Evolutionary conservation across 2,888 invertebrate species (phyloP).

Genomic region (Melanotus villosus): DNA sequence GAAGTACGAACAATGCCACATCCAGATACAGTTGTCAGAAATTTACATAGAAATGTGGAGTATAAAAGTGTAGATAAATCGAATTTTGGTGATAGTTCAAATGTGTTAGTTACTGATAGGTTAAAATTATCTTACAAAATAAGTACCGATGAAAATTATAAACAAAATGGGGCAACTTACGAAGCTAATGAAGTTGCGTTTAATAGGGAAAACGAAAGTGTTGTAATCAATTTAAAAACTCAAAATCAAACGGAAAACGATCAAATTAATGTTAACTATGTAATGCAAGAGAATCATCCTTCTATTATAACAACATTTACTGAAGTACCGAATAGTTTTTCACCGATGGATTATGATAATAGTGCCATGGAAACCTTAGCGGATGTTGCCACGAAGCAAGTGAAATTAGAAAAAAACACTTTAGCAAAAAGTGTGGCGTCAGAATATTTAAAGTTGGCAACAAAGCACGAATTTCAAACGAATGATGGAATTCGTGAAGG

Average conservation of each 20-base stretch:
- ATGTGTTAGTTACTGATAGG: not conserved
- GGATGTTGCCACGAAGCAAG: conserved; percentile 67
- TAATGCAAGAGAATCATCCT: conserved; percentile 43
- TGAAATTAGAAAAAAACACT: conserved; percentile 67
- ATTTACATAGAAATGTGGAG: not conserved
- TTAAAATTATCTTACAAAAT: conserved; percentile 3
- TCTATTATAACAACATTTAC: conserved; percentile 36
- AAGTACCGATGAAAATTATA: conserved; percentile 41
- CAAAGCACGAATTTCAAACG: conserved; percentile 62
- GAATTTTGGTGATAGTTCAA: conserved; percentile 1
- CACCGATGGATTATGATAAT: conserved; percentile 62
- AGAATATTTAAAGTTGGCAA: conserved; percentile 76
- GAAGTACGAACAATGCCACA: not conserved
- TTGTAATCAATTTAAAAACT: conserved; percentile 39
- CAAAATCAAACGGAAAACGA: conserved; percentile 23
- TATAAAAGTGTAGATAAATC: conserved; percentile 1
- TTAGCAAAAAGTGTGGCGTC: conserved; percentile 77
- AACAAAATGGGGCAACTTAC: conserved; percentile 20
- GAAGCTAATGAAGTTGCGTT: not conserved
- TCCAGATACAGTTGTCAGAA: conserved; percentile 2
- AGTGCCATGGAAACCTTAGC: conserved; percentile 69
- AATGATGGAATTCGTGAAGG: conserved; percentile 53
- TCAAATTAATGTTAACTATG: conserved; percentile 47
- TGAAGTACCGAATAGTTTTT: conserved; percentile 37
- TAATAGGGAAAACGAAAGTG: conserved; percentile 31